Evolutionary conservation across 2,888 invertebrate genomes (phyloP), one percentile per base, ranked within the genome.

Genomic region (Hirtodrosophila alboralis): DNA sequence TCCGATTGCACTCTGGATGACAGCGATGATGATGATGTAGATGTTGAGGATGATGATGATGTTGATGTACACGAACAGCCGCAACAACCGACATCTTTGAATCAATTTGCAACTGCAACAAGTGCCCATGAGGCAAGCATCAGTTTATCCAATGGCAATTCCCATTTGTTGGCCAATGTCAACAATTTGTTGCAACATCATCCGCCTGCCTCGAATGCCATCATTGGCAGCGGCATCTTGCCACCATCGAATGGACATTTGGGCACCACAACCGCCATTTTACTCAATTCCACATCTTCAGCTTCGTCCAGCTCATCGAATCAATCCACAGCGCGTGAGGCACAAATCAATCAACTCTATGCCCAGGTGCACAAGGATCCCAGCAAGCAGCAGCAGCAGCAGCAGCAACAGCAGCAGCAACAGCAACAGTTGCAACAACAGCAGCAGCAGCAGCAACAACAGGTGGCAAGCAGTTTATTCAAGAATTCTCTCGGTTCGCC

Each of bases 361-460:
- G 92, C 92, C 7, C 91, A 91, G 83, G 92, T 93, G 43, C 92
- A 92, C 86, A 92, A 92, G 85, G 92, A 92, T 75, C 90, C 90
- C 75, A 89, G 81, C 87, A 83, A 78, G 68, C 87, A 84, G 13
- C 84, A 80, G 44, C 86, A 78, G 14, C 71, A 77, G 9, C 62
- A 63, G n/a, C 68, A 63, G 12, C 70, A 61, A 1, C 59, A 57
- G 5, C 62, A 60, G 3, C 65, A 68, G 2, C 73, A 62, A 3
- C 59, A 70, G 1, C 70, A 65, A 7, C 62, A 56, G 5, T 62
- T 54, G 9, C 56, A 53, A 8, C 61, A 38, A 18, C 61, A 44
- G 1, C 57, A 54, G 16, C 58, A n/a, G n/a, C n/a, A n/a, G n/a
- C n/a, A n/a, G n/a, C n/a, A n/a, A n/a, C n/a, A n/a, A n/a, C n/a